phyloP scores from a whole-genome alignment of 2,888 invertebrate species.

The Tenthredo mesomela region DNA sequence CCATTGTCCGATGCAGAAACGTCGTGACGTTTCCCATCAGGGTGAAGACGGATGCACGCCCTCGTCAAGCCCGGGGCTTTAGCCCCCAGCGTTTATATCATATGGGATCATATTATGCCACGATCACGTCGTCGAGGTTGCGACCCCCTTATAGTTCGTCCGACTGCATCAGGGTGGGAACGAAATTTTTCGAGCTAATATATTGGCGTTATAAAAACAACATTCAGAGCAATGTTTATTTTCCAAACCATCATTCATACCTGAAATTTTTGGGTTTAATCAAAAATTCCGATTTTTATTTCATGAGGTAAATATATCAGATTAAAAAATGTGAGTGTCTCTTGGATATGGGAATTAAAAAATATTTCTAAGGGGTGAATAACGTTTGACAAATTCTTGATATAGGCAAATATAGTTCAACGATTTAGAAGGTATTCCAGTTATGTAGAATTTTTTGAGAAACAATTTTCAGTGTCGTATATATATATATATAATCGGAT shows the following conservation, averaged over 20 bases:
- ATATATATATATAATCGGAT: not conserved
- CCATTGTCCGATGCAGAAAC: conserved; percentile 44
- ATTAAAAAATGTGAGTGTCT: no score
- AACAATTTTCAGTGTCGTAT: not conserved
- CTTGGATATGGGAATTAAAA: no score
- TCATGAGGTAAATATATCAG: no score
- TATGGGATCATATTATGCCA: conserved; percentile 32
- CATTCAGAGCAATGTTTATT: not conserved
- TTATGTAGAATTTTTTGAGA: not conserved
- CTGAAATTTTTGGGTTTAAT: no score
- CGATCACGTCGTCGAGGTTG: conserved; percentile 28
- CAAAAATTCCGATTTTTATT: no score
- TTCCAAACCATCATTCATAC: no score
- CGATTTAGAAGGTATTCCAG: not conserved
- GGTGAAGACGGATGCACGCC: conserved; percentile 25
- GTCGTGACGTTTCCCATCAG: conserved; percentile 41
- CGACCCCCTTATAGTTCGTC: not conserved
- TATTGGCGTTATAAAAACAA: not conserved
- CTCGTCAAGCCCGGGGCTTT: conserved; percentile 30
- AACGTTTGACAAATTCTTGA: not conserved
- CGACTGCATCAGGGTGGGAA: conserved; percentile 15
- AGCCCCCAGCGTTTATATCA: conserved; percentile 10
- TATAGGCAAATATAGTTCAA: not conserved
- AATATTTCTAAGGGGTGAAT: not conserved
- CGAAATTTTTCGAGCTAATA: not conserved